Base-by-base conservation (phyloP, 1,140 invertebrate species). In the Arion vulgaris region DNA sequence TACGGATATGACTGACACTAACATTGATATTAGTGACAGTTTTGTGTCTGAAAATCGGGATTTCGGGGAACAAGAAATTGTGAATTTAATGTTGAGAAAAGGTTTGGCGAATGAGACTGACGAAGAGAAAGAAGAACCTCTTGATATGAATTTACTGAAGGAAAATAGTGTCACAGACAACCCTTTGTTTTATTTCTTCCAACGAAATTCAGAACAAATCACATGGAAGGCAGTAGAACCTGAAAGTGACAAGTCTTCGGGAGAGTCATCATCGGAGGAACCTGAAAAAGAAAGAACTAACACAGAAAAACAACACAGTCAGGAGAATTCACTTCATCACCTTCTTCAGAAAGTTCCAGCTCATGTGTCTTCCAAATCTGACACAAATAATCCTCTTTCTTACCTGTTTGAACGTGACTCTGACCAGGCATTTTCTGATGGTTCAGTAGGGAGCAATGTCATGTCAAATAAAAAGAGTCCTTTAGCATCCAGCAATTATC, bases 161-260 rank as follows among this genome's bases (percentile, higher is more conserved):
- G 49, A 51, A 57, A 49, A 36, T 11, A 45, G 49, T 23, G 49
- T 53, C 49, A 76, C 74, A 23, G 74, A 76, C n/a, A 76, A 76
- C 26, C 74, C 74, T 17, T 45, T 76, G 17, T 76, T 51, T 32
- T 76, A 76, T 57, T 76, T 53, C 74, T 51, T 76, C 19, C 74
- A 76, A 36, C 17, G 76, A 28, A 66, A 78, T 17, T 32, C 51
- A 34, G 76, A 62, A 34, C 5, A 66, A 68, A 45, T 66, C 23
- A 13, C 74, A 4, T 76, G 41, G 41, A 49, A 51, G 74, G 32
- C 74, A 23, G 32, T 11, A 53, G 45, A 49, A 76, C 32, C 74
- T 13, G 41, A 57, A 34, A 4, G 2, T 53, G 26, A 76, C 1
- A 19, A 36, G 45, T n/a, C n/a, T n/a, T n/a, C n/a, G n/a, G 32